Base-by-base conservation (phyloP, 2,888 invertebrate genomes). In the Podabrus alpinus region DNA sequence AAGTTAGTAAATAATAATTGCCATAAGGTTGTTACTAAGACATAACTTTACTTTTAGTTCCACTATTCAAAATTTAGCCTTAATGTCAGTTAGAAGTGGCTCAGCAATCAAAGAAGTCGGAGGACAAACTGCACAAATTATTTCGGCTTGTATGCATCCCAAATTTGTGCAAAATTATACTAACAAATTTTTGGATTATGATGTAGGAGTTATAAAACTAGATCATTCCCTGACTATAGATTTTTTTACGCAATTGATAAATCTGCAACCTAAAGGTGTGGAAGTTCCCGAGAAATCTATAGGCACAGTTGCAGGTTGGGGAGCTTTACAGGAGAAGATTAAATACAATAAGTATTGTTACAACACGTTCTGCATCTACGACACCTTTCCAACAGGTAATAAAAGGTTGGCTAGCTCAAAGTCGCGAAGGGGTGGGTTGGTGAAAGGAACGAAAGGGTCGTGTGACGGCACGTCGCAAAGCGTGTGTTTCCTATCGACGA, bases 151-250 rank as follows among this genome's bases (percentile, higher is more conserved):
- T 13, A 13, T 4, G 1, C 21, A 66, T 9, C 10, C 21, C 5
- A 66, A 66, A 17, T 86, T 80, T 78, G 66, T 21, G 3, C 4
- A 21, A 1, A 7, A 25, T 25, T 80, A 45, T 15, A 9, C 0
- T 15, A 25, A 3, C 76, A 76, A 2, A 11, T 11, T 3, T 4
- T 76, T 78, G 15, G 83, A 85, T 73, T 86, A 83, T 62, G 86
- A 85, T 24, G 79, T 83, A 7, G 83, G 82, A 16, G 71, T 86
- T 10, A 68, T 86, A n/a, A 71, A 83, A 81, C 85, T 86, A 69
- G 19, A 75, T 69, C 60, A 0, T 29, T 17, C 10, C n/a, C 10
- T 74, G 19, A 0, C 3, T 15, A 9, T 66, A 1, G 2, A 11
- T 13, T 7, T 0, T 5, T 19, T 5, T 10, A 24, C n/a, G 13